Evolutionary conservation across 1,140 invertebrate species (phyloP).

Genomic region (Pollicipes pollicipes): DNA sequence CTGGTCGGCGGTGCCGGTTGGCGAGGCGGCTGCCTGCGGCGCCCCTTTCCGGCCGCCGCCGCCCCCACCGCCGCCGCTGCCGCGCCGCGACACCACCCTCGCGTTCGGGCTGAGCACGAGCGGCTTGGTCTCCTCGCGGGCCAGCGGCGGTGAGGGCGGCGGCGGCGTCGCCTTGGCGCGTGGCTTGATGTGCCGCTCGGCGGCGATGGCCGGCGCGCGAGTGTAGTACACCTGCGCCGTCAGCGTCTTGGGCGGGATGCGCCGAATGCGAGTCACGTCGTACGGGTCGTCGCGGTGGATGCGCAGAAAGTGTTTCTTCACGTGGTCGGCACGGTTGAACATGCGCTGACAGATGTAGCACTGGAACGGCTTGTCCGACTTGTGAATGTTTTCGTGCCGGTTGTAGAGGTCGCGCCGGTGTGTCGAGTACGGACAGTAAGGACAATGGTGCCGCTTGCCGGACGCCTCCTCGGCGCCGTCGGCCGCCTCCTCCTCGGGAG

Average conservation of each 20-base stretch:
- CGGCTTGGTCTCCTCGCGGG: background rate
- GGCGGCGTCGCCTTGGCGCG: background rate
- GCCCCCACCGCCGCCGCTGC: too few relatives aligned
- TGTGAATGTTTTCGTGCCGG: constrained; percentile 87
- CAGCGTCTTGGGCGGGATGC: constrained; percentile 6
- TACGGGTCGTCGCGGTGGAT: constrained; percentile 75
- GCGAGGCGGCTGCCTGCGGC: background rate
- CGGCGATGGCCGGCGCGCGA: background rate
- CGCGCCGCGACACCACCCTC: background rate
- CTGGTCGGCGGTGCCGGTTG: background rate
- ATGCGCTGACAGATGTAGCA: constrained; percentile 80
- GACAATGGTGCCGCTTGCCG: constrained; percentile 61
- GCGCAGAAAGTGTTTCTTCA: constrained; percentile 78
- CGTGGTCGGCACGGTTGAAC: constrained; percentile 84
- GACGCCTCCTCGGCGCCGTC: constrained; percentile 21
- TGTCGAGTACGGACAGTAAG: constrained; percentile 69
- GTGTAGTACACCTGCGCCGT: constrained; percentile 5
- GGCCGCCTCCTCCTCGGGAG: constrained; percentile 13
- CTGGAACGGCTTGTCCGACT: constrained; percentile 80
- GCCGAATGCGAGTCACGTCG: constrained; percentile 58
- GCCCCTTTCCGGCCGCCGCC: too few relatives aligned
- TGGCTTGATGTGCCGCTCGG: background rate
- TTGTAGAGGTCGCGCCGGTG: constrained; percentile 84
- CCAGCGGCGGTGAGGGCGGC: too few relatives aligned
- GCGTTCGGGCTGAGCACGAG: background rate